These are phyloP conservation scores for Petrophora chlorosata DNA, from an alignment of 2,888 invertebrate genomes.

Conservation along the genomic window DNA sequence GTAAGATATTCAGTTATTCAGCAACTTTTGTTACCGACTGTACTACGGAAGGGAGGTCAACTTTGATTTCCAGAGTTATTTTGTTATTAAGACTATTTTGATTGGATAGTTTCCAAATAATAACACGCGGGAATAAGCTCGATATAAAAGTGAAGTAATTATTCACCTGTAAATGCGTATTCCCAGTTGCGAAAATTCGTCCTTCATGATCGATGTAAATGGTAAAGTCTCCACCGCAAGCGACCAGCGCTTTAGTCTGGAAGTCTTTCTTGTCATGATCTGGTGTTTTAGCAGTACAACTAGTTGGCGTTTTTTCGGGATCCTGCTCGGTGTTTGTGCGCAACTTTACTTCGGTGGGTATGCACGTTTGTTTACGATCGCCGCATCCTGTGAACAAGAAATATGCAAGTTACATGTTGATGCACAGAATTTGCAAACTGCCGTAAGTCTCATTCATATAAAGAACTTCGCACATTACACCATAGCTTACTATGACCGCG, in stretches of 20 bases:
- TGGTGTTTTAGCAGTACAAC: slow-evolving; percentile 46
- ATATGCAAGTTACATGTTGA: slow-evolving; percentile 1
- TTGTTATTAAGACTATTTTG: too few species aligned
- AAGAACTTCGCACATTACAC: too few species aligned
- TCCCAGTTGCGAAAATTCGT: slow-evolving; percentile 90
- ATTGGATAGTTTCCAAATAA: too few species aligned
- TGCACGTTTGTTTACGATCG: slow-evolving; percentile 82
- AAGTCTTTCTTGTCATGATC: slow-evolving; percentile 50
- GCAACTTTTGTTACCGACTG: too few species aligned
- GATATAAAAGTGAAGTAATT: too few species aligned
- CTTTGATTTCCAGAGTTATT: too few species aligned
- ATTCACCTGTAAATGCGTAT: slow-evolving; percentile 76
- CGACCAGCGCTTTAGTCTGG: slow-evolving; percentile 70
- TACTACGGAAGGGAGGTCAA: too few species aligned
- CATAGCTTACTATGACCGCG: too few species aligned
- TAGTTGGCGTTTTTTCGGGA: slow-evolving; percentile 48
- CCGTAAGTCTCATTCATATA: too few species aligned
- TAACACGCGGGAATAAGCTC: too few species aligned
- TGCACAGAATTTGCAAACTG: too few species aligned
- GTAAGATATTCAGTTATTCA: too few species aligned
- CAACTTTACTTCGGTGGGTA: slow-evolving; percentile 81
- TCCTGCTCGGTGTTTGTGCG: slow-evolving; percentile 61
- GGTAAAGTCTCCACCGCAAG: slow-evolving; percentile 91
- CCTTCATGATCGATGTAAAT: slow-evolving; percentile 87
- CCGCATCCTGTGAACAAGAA: slow-evolving; percentile 77